Evolutionary conservation across 2,113 vertebrate species (phyloP), one percentile per base, ranked within the genome.

Genomic region (Micronycteris hirsuta): DNA sequence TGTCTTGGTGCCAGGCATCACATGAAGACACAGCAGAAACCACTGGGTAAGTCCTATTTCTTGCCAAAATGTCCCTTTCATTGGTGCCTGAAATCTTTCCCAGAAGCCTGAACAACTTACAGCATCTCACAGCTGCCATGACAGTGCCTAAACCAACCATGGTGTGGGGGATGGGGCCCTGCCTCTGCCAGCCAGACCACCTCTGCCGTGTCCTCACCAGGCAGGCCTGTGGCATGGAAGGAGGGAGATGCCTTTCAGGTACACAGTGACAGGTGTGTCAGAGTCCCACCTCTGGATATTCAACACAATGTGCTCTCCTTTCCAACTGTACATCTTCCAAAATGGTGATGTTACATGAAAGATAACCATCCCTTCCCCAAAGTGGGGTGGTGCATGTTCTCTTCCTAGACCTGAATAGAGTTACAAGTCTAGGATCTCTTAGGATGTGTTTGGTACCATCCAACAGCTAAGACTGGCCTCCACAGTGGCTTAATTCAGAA

Each of bases 131-230:
- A 74, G 26, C 20, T 24, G 45, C 86, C n/a, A 31, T 47, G 24
- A 15, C 7, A 33, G 33, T 19, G 14, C 14, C 45, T 43, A 11
- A 33, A 33, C 47, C 38, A 20, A 68, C 22, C 4, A 2, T 10
- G 19, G 19, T 28, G 31, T 15, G 17, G 38, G 19, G 19, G 19
- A 8, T 3, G 4, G 65, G 20, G 15, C 17, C 33, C 67, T 74
- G 36, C 10, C 73, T 33, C 19, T 22, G 41, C 26, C 33, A 45
- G 28, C 24, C n/a, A 52, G 16, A 52, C 20, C 67, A 65, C 8
- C 2, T 7, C 2, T 26, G n/a, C 26, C 24, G 0, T 13, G 4
- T 22, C 67, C 10, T 82, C n/a, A 19, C 7, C 41, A 24, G 5
- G 31, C 33, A 63, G 24, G 47, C 24, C 73, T 86, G 22, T 16